Percentiles rank a stretch among this genome's conserved stretches.
Evolutionary conservation across 2,797 vertebrate species (phyloP).

Genomic region (Gymnoscopelus microlampas): DNA sequence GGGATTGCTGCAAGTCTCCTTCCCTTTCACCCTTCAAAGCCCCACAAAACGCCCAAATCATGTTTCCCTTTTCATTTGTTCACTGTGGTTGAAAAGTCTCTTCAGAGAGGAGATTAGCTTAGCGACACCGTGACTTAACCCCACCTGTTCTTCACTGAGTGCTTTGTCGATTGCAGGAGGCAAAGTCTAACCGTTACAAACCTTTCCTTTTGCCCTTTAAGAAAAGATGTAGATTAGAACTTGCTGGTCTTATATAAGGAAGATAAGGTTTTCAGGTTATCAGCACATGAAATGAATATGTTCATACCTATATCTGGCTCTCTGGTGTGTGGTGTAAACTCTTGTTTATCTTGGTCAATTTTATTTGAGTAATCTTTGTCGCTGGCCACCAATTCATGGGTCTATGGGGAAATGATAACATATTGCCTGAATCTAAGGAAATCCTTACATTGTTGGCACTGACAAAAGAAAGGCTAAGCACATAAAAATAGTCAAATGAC

Average conservation of each 20-base stretch:
- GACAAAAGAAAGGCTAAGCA: conserved; percentile 59
- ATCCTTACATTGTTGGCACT: conserved; percentile 72
- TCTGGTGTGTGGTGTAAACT: not conserved
- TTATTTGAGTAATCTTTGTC: conserved; percentile 20
- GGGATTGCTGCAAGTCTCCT: conserved; percentile 45
- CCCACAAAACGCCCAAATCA: conserved; percentile 54
- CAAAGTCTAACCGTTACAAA: not conserved
- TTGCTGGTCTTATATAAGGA: not conserved
- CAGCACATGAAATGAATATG: not conserved
- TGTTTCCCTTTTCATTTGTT: conserved; percentile 23
- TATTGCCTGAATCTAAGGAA: conserved; percentile 64
- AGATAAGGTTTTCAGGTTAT: not conserved
- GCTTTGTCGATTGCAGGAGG: not conserved
- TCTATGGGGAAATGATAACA: conserved; percentile 1
- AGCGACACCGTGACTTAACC: not conserved
- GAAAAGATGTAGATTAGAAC: conserved; percentile 22
- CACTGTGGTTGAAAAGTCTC: conserved; percentile 15
- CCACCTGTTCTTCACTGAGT: conserved; percentile 6
- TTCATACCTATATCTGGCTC: not conserved
- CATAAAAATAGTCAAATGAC: conserved; percentile 58
- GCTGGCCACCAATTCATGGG: not conserved
- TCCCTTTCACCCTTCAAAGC: conserved; percentile 51
- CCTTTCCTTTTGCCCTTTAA: conserved; percentile 32
- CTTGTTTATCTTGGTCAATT: conserved; percentile 12
- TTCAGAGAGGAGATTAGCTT: not conserved